Evolutionary conservation across 1,140 invertebrate species (phyloP), one percentile per base, ranked within the genome.

Genomic region (Trachymyrmex cornetzi): DNA sequence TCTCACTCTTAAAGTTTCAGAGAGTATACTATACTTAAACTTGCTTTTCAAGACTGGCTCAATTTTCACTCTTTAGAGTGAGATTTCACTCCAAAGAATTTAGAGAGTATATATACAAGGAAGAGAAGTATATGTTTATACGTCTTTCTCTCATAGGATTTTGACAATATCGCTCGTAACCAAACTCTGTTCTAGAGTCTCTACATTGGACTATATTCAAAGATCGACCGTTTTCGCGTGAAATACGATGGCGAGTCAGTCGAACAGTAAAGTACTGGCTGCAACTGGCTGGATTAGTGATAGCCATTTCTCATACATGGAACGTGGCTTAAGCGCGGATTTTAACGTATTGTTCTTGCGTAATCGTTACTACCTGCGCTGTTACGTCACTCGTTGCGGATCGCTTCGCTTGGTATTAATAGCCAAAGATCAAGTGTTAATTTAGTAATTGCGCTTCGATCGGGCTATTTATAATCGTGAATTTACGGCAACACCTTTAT

Each of bases 351-450:
- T 61, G 63, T 72, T 66, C 38, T 75, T 80, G 77, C 77, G 27
- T 38, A 75, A 87, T 81, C 38, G 57, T 74, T 55, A 74, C 55
- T 75, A 87, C 55, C 30, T 57, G 69, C 55, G 24, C 59, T 66
- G 34, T 81, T 87, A 72, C 77, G 85, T 64, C 80, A 55, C 27
- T 57, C 55, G 69, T 77, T 44, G 34, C 48, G 64, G 81, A 85
- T 88, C 59, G 34, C 59, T 80, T 88, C 87, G 67, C 44, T 24
- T 59, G 30, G 27, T 80, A 87, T 63, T 84, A 84, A 84, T 84
- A 74, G 55, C n/a, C 24, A 19, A 30, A 38, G 80, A 74, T 75
- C 80, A 75, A 61, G 80, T 84, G 80, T 84, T 84, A 84, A 84
- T 75, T 84, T n/a, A 55, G 24, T 67, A 75, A 57, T 59, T 61